Evolutionary conservation across 1,140 invertebrate genomes (phyloP).

Genomic region (Yoshiicerus persimilis): DNA sequence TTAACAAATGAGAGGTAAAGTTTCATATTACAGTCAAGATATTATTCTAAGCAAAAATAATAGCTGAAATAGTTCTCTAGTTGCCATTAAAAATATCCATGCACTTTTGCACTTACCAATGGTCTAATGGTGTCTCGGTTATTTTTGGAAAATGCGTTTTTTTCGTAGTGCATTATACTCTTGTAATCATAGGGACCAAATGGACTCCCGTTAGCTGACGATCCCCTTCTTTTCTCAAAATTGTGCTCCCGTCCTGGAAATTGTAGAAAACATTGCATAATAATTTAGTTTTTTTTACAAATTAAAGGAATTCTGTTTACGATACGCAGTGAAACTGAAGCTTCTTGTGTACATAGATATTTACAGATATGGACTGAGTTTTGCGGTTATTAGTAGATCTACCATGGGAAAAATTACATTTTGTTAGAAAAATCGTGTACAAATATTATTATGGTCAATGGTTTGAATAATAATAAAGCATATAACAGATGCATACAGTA

Average conservation of each 20-base stretch:
- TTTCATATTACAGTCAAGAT: too few relatives aligned
- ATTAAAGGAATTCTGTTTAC: not conserved
- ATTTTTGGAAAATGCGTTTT: constrained; percentile 33
- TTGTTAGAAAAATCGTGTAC: too few relatives aligned
- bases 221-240: constrained; percentile 14
- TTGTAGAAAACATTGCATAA: not conserved
- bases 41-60: too few relatives aligned
- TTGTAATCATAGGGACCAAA: constrained; percentile 35
- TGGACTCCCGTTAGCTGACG: not conserved
- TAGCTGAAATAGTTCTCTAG: too few relatives aligned
- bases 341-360: too few relatives aligned
- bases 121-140: constrained; percentile 25
- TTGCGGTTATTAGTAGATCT: too few relatives aligned
- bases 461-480: too few relatives aligned
- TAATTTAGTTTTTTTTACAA: not conserved
- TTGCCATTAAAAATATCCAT: too few relatives aligned
- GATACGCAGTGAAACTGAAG: not conserved
- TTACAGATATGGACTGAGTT: not conserved
- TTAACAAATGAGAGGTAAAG: too few relatives aligned
- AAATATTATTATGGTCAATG: too few relatives aligned
- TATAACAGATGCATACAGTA: too few relatives aligned
- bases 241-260: constrained; percentile 17
- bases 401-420: too few relatives aligned
- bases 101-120: constrained; percentile 6
- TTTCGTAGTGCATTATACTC: constrained; percentile 38